These are phyloP conservation scores for Zoroaster sp. DNA, from an alignment of 53 echinoderm and acorn worm species.

Conservation along the genomic window DNA sequence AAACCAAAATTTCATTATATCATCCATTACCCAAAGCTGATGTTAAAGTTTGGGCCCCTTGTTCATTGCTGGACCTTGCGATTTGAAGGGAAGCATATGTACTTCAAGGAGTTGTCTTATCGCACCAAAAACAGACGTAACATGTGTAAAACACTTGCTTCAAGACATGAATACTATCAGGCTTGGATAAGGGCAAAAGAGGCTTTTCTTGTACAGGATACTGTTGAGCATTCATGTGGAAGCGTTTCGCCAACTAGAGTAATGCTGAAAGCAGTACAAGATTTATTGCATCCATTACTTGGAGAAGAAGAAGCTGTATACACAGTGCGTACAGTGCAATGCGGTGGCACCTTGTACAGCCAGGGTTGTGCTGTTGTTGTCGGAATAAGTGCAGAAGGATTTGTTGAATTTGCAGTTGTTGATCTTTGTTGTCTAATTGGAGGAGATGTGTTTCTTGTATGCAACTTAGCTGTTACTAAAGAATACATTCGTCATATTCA, in stretches of 20 bases:
- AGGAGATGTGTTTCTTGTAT: constrained; percentile 15
- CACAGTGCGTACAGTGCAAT: background rate
- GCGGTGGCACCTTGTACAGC: background rate
- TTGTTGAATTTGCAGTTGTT: background rate
- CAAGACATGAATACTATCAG: constrained; percentile 49
- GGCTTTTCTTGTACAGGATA: background rate
- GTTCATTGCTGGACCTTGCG: constrained; percentile 60
- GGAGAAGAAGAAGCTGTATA: constrained; percentile 18
- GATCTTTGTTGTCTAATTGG: constrained; percentile 1
- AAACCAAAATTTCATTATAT: too few species aligned
- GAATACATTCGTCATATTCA: constrained; percentile 12
- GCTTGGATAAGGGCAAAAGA: constrained; percentile 17
- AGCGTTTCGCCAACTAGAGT: constrained; percentile 7
- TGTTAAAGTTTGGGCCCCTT: too few species aligned
- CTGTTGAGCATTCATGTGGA: constrained; percentile 20
- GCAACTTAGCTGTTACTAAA: background rate
- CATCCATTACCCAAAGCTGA: too few species aligned
- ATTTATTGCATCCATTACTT: background rate
- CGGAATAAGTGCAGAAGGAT: background rate
- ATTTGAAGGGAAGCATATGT: constrained; percentile 60
- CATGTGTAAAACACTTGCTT: constrained; percentile 50
- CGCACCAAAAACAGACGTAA: constrained; percentile 52
- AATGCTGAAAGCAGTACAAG: background rate
- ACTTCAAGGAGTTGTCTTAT: constrained; percentile 49
- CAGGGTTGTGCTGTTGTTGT: constrained; percentile 3